Evolutionary conservation across 2,888 invertebrate genomes (phyloP), one percentile per base, ranked within the genome.

Genomic region (Drosophila austrosaltans): DNA sequence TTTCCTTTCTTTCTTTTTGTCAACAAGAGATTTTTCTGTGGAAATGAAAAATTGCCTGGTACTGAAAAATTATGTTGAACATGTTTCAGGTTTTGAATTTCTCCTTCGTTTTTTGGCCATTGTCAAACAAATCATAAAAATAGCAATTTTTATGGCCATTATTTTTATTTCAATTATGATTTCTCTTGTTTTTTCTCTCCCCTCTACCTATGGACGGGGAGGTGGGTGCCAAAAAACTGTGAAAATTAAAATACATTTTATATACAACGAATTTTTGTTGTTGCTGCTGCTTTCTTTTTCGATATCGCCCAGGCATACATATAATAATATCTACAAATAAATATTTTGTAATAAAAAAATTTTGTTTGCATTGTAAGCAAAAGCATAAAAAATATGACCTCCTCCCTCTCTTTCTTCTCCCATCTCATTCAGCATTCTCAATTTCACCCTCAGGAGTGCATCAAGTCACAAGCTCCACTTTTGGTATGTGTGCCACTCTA

Each of bases 61-160:
- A 12, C 30, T 48, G 22, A 48, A 48, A 48, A 48, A 48, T 48
- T 48, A 48, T 10, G 36, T 58, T 44, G 8, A 54, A 3, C 28
- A 36, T 25, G 54, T n/a, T 53, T 30, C 32, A 30, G 22, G 10
- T 20, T 32, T 32, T 36, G 30, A 48, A 36, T 59, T 58, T 36
- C 42, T 28, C 36, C 28, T 32, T 36, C 39, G 53, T 54, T 30
- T 44, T 12, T 54, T 62, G 36, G 39, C 60, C 58, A 75, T 72
- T 83, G 74, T 81, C 85, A 87, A 81, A 84, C 78, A 83, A 87
- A 88, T 86, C 89, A 82, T 85, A 89, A 88, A 79, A 79, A 86
- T 75, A 65, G 62, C 58, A 63, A 63, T 64, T 42, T 44, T 58
- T 73, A 82, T 75, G 73, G 71, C 72, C 63, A 66, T 67, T 78